Percentiles rank a stretch among this genome's conserved stretches.
phyloP scores from a whole-genome alignment of 2,797 vertebrate genomes.

The Pangasius djambal region DNA sequence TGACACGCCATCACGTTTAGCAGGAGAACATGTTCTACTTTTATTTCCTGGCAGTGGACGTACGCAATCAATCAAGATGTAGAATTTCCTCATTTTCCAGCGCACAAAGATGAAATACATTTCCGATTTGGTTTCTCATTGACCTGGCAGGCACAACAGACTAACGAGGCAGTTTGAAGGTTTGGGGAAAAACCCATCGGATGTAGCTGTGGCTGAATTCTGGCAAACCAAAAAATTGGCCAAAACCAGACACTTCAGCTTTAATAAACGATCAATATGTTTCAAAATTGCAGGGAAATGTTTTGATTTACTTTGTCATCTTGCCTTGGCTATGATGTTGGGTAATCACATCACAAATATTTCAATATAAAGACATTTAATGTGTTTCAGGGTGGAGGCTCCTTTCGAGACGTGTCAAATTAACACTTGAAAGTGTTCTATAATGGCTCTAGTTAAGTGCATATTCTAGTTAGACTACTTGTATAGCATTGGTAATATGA shows the following conservation, averaged over 20 bases:
- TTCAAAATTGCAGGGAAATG: neutral
- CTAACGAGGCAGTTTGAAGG: neutral
- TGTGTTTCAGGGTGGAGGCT: neutral
- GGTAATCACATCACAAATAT: no score
- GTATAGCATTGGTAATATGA: slow-evolving; percentile 17
- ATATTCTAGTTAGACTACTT: neutral
- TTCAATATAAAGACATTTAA: neutral
- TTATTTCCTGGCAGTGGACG: neutral
- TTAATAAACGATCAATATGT: neutral
- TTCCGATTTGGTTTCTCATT: neutral
- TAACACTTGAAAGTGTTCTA: neutral
- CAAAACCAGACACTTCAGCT: neutral
- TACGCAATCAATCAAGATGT: neutral
- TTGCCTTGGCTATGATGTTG: neutral
- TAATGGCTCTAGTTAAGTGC: neutral
- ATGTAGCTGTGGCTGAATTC: neutral
- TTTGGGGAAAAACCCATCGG: neutral
- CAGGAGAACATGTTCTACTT: neutral
- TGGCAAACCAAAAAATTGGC: neutral
- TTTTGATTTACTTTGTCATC: neutral
- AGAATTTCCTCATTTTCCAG: neutral
- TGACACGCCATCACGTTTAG: neutral
- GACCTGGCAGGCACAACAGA: neutral
- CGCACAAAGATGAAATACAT: neutral
- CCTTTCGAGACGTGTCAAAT: neutral